Evolutionary conservation across 2,888 invertebrate species (phyloP).

Genomic region (Reticulitermes lucifugus): DNA sequence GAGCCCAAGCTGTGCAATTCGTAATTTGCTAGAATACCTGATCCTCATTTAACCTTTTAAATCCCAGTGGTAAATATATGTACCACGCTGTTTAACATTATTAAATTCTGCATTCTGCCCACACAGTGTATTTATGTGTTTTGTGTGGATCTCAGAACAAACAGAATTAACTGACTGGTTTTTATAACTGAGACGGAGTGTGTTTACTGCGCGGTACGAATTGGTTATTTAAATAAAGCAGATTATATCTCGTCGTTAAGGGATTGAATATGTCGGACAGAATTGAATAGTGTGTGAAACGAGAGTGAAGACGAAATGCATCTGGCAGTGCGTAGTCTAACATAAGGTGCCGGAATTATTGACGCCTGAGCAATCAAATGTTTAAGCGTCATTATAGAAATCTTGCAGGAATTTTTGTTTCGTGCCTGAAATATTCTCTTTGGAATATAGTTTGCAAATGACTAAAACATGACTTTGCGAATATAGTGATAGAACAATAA

Average conservation of each 20-base stretch:
- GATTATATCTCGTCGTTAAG: neutral
- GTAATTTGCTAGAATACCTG: no score
- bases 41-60: neutral
- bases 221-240: neutral
- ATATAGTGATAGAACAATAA: slow-evolving; percentile 9
- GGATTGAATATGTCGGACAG: neutral
- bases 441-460: neutral
- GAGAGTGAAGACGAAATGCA: neutral
- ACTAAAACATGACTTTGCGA: slow-evolving; percentile 19
- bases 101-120: no score
- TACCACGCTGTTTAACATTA: no score
- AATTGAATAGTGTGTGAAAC: neutral
- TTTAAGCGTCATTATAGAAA: neutral
- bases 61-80: neutral
- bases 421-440: neutral
- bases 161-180: no score
- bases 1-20: no score
- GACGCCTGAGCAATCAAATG: no score
- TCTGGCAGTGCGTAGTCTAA: neutral
- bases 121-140: no score
- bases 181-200: no score
- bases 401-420: neutral
- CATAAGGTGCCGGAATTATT: no score
- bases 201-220: no score
- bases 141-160: no score